Evolutionary conservation across 2,888 invertebrate genomes (phyloP), one percentile per base, ranked within the genome.

Genomic region (Geophilus truncorum): DNA sequence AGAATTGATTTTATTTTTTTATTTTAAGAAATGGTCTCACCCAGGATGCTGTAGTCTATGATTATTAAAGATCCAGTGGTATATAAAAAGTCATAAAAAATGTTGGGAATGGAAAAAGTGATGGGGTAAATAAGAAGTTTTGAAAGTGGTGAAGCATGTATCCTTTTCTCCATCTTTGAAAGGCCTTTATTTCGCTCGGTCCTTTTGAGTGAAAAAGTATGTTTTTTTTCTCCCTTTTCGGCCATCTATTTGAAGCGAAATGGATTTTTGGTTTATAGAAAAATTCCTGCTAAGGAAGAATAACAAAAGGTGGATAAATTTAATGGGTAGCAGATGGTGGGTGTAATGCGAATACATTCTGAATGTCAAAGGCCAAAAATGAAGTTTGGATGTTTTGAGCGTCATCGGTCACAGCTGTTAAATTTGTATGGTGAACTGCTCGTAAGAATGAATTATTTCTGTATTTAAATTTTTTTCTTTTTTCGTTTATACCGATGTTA

Each of bases 131-230:
- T 23, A 70, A 28, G 28, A 70, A n/a, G n/a, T 25, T 70, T 70
- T 23, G 51, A 70, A n/a, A 70, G 70, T 70, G 70, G 70, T 70
- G 70, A 70, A 70, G 70, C 70, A 70, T 70, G 70, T 70, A 70
- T 70, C 70, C 28, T 70, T 51, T 70, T 70, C 70, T 70, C 70
- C 70, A 23, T 25, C 5, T 70, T 70, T 70, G 70, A 70, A 70
- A 70, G 70, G 70, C 70, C 70, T 70, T 70, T 70, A 70, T 28
- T 70, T 28, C 23, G 70, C 25, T 28, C 70, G 70, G 70, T 28
- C 70, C 28, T 23, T 70, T 23, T 70, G 70, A 70, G 70, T 70
- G 70, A 70, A 70, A 28, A 70, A 70, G 70, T 70, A 70, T 70
- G 70, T 70, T 70, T 70, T 51, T 51, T 45, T 45, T n/a, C 18